Conservation (phyloP, 2,113 vertebrate species). For the Romanogobio albipinnatus region DNA sequence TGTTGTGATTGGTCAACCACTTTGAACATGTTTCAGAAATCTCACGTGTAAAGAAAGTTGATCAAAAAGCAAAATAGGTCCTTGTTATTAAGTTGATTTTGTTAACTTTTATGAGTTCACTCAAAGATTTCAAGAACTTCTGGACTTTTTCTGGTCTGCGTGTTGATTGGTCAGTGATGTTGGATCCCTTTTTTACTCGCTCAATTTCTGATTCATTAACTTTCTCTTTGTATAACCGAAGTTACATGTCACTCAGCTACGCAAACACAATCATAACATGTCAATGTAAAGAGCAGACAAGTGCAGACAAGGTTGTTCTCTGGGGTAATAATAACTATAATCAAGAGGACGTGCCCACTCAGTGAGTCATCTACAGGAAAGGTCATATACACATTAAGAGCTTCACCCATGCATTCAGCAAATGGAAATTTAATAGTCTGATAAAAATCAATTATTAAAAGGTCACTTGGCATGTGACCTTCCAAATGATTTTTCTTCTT, state of each 20-base stretch:
- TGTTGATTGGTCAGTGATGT: neutral
- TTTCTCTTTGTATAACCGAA: slow-evolving; percentile 11
- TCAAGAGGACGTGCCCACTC: slow-evolving; percentile 20
- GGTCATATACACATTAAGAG: slow-evolving; percentile 22
- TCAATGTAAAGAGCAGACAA: slow-evolving; percentile 37
- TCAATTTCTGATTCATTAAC: slow-evolving; percentile 18
- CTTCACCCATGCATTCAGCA: slow-evolving; percentile 27
- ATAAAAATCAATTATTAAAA: slow-evolving; percentile 27
- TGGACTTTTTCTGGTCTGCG: neutral
- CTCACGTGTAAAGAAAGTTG: too few species aligned
- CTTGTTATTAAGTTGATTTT: neutral
- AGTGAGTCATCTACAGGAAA: slow-evolving; percentile 37
- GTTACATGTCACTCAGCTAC: slow-evolving; percentile 12
- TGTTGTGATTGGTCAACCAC: too few species aligned
- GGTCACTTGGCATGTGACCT: neutral
- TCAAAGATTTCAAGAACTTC: too few species aligned
- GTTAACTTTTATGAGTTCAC: neutral
- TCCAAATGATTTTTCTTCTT: neutral
- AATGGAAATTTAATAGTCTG: slow-evolving; percentile 18
- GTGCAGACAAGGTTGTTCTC: slow-evolving; percentile 40
- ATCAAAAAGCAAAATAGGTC: too few species aligned
- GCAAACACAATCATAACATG: slow-evolving; percentile 26
- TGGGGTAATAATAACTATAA: slow-evolving; percentile 36
- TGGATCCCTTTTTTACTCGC: neutral
- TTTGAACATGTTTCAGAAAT: too few species aligned